Evolutionary conservation across 1,140 invertebrate species (phyloP), one percentile per base, ranked within the genome.

Genomic region (Eurosta solidaginis): DNA sequence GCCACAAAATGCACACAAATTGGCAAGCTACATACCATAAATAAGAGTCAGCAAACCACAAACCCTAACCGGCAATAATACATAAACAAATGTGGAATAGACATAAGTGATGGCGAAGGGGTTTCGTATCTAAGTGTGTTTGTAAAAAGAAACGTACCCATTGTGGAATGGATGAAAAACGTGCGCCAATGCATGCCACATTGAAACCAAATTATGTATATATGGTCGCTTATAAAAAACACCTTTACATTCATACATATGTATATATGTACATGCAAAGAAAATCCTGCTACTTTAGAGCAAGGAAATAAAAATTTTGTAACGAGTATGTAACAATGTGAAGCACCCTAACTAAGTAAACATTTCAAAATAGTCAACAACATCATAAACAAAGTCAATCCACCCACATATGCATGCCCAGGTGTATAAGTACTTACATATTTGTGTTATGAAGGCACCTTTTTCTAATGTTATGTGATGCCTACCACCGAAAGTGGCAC

Each of bases 401-500:
- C 50, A 52, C 50, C 17, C 50, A 52, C 50, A 49, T 29, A 52
- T 27, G 47, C 47, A 76, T 17, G 47, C 74, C 17, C 47, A 76
- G n/a, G 29, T 36, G 47, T 44, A 49, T 22, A 25, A 68, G 6
- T 9, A 74, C 40, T 20, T 3, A 5, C 44, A 36, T 42, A 74
- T 68, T 68, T 40, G 59, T 29, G 33, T 22, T 40, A 36, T 68
- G 59, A 20, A 40, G 59, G 5, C 59, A 68, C 59, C 17, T 68
- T 68, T 68, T 68, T 9, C 33, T 68, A 33, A 68, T n/a, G 59
- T 33, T 74, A 45, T 45, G 73, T 47, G 25, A 47, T 27, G 73
- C 36, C 73, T 74, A 45, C 77, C 77, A 81, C 63, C 59, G 47
- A 79, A 77, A 85, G 81, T 82, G 84, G 82, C 82, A 83, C 82